A percentile compares a stretch with the other conserved stretches of the same genome.
These are phyloP conservation scores for Pituophis catenifer DNA, from an alignment of 2,113 vertebrate species.

Conservation along the genomic window DNA sequence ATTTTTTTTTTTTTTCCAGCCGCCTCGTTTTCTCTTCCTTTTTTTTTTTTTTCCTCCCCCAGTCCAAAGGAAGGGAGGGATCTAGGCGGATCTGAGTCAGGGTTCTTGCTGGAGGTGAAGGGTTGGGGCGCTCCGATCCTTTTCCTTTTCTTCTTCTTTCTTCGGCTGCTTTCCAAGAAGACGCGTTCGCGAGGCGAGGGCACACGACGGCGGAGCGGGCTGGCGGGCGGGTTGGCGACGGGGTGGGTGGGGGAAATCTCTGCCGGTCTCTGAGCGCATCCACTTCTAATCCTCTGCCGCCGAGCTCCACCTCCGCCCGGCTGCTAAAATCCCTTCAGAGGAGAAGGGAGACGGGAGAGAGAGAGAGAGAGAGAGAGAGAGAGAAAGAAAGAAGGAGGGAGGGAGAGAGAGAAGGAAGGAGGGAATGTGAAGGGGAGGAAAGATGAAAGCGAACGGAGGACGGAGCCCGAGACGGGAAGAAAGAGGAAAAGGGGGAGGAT, in stretches of 20 bases:
- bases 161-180: not conserved
- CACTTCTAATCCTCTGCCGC: not conserved
- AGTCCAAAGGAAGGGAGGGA: not conserved
- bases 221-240: not conserved
- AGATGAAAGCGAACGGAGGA: not conserved
- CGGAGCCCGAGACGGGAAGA: too few species aligned
- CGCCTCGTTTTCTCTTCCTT: not conserved
- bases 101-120: not conserved
- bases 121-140: not conserved
- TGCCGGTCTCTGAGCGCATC: not conserved
- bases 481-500: not conserved
- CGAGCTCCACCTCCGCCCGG: conserved; percentile 15
- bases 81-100: not conserved
- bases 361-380: not conserved
- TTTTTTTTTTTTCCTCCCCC: not conserved
- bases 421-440: not conserved
- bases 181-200: not conserved
- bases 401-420: not conserved
- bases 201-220: not conserved
- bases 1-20: not conserved
- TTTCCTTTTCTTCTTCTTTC: not conserved
- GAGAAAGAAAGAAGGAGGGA: too few species aligned
- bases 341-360: too few species aligned
- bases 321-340: conserved; percentile 2
- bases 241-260: not conserved